A percentile compares a stretch with the other conserved stretches of the same genome.
Conservation (phyloP, 2,797 vertebrate genomes). For the Salmo trutta region DNA sequence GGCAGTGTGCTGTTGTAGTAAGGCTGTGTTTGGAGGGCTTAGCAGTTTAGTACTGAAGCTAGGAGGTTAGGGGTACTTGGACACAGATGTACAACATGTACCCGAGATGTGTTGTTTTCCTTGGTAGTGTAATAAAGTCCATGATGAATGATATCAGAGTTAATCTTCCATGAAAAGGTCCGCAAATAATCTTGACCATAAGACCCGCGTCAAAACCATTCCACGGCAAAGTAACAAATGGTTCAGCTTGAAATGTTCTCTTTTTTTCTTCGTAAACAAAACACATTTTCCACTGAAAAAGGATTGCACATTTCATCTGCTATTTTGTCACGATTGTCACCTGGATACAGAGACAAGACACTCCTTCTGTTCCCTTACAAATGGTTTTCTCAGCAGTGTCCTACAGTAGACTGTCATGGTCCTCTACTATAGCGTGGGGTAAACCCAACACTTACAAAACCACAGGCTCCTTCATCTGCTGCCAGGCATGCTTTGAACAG, state of each 20-base stretch:
- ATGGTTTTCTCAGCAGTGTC: background rate
- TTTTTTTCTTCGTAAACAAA: too few species aligned
- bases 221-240: background rate
- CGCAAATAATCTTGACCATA: background rate
- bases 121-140: background rate
- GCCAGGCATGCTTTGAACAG: slow-evolving; percentile 25
- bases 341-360: too few species aligned
- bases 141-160: background rate
- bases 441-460: background rate
- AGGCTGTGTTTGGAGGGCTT: background rate
- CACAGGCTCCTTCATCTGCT: slow-evolving; percentile 22
- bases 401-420: too few species aligned
- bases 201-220: background rate
- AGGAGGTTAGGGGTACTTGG: background rate
- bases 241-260: too few species aligned
- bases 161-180: slow-evolving; percentile 1
- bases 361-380: too few species aligned
- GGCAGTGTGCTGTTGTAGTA: background rate
- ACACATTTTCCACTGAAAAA: too few species aligned
- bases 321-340: too few species aligned
- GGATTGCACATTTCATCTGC: too few species aligned
- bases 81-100: background rate
- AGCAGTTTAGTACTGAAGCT: background rate
- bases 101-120: background rate
- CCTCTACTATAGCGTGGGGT: too few species aligned